A percentile compares a stretch with the other conserved stretches of the same genome.
These are phyloP conservation scores for Eurytoma californica DNA, from an alignment of 2,888 invertebrate genomes.

Conservation along the genomic window DNA sequence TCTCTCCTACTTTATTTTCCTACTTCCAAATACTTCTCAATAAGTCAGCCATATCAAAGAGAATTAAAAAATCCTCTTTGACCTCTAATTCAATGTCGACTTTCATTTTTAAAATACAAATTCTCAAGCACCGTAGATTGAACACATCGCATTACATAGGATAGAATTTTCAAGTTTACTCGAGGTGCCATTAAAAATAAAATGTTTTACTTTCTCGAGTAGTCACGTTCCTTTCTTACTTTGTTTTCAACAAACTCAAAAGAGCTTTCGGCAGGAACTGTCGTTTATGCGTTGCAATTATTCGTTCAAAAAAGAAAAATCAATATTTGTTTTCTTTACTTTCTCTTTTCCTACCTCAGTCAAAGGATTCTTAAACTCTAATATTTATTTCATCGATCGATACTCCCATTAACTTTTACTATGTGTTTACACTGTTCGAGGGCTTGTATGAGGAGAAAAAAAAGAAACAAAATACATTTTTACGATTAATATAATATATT, in stretches of 20 bases:
- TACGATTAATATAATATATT: conserved; percentile 74
- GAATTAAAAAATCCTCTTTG: conserved; percentile 19
- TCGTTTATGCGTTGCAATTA: conserved; percentile 46
- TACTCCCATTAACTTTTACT: conserved; percentile 19
- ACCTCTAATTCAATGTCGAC: conserved; percentile 6
- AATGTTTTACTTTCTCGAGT: conserved; percentile 17
- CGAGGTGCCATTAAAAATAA: conserved; percentile 29
- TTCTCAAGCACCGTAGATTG: conserved; percentile 48
- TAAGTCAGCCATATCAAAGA: neutral
- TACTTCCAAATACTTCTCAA: conserved; percentile 25
- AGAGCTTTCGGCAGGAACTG: conserved; percentile 51
- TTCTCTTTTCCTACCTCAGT: conserved; percentile 51
- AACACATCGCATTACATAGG: conserved; percentile 45
- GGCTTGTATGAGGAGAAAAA: conserved; percentile 46
- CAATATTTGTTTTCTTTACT: conserved; percentile 27
- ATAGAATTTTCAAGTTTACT: conserved; percentile 49
- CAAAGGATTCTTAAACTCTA: conserved; percentile 41
- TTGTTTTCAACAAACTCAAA: conserved; percentile 44
- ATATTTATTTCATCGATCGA: conserved; percentile 31
- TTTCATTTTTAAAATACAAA: conserved; percentile 46
- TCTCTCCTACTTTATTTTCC: conserved; percentile 1
- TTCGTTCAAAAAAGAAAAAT: conserved; percentile 37
- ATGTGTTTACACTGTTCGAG: conserved; percentile 20
- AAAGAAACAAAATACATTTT: conserved; percentile 62
- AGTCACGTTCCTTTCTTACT: conserved; percentile 24